Evolutionary conservation across 2,113 vertebrate species (phyloP), one percentile per base, ranked within the genome.

Genomic region (Rhipidura dahli): DNA sequence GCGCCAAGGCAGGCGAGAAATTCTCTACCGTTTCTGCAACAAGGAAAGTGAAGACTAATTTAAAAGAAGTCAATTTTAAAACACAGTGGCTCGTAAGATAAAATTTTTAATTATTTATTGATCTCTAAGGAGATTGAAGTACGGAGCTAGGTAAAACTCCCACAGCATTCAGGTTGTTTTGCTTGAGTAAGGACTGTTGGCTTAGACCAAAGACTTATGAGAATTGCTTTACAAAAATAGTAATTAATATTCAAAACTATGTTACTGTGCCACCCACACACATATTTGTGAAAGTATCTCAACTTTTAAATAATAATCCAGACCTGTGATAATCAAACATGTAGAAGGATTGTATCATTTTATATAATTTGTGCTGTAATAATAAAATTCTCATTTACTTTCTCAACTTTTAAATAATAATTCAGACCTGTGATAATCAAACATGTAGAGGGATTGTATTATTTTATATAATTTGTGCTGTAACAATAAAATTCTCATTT

Each of bases 101-200:
- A 82, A 82, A 37, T 81, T 95, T 87, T 92, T 87, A 94, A 92
- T 95, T 94, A 93, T 95, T 94, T 93, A 95, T 96, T 94, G 51
- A 93, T 96, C 88, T 92, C 54, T 51, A 72, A 89, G 84, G 61
- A 93, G 83, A 71, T 26, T 86, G 68, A 92, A 95, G 70, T 75
- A 93, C 68, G 93, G 89, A 93, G 87, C 57, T 82, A 96, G 89
- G 92, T 94, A 93, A 75, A 96, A 90, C 26, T 95, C 81, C 64
- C 82, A 85, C 47, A 76, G 89, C 83, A 93, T 89, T 84, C 49
- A 81, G 59, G 84, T 61, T 93, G 81, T 85, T 96, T 95, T 96
- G 90, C 84, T 71, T 93, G 51, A 93, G 61, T 92, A 93, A 89
- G 53, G 86, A 87, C 76, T 93, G 64, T 61, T 90, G 86, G 51